phyloP scores from a whole-genome alignment of 2,888 invertebrate genomes.

The Silvanus unidentatus region DNA sequence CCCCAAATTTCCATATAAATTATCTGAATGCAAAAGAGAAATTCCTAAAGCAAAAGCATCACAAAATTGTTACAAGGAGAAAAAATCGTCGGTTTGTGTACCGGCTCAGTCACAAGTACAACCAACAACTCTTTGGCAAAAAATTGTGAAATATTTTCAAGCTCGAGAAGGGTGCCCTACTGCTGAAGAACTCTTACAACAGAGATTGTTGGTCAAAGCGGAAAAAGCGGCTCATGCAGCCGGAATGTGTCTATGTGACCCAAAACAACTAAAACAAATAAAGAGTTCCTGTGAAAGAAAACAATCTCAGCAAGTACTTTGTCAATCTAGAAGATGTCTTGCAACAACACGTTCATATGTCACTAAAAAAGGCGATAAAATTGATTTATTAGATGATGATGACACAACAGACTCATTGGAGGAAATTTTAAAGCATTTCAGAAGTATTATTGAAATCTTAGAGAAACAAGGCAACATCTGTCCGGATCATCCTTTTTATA shows the following conservation, averaged over 20 bases:
- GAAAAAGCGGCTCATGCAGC: constrained; percentile 36
- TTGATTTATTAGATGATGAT: too few species aligned
- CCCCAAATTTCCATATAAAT: too few species aligned
- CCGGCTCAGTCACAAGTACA: too few species aligned
- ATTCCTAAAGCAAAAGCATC: too few species aligned
- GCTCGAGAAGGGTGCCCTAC: constrained; percentile 37
- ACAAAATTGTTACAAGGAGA: too few species aligned
- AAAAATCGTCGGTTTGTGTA: too few species aligned
- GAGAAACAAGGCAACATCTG: neutral
- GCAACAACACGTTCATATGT: too few species aligned
- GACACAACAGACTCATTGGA: neutral
- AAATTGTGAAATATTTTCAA: constrained; percentile 36
- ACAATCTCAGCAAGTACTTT: too few species aligned
- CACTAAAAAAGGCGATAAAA: too few species aligned
- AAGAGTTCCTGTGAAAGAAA: neutral
- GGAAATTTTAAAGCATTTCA: neutral
- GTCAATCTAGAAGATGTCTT: too few species aligned
- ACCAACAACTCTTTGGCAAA: constrained; percentile 4
- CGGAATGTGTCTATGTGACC: constrained; percentile 32
- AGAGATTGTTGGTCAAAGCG: constrained; percentile 29
- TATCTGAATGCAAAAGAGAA: too few species aligned
- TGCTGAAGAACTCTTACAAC: constrained; percentile 34
- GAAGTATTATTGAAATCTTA: neutral
- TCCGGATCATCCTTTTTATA: neutral
- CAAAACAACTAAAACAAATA: constrained; percentile 15